Evolutionary conservation across 2,797 vertebrate genomes (phyloP), one percentile per base, ranked within the genome.

Genomic region (Spheniscus humboldti): DNA sequence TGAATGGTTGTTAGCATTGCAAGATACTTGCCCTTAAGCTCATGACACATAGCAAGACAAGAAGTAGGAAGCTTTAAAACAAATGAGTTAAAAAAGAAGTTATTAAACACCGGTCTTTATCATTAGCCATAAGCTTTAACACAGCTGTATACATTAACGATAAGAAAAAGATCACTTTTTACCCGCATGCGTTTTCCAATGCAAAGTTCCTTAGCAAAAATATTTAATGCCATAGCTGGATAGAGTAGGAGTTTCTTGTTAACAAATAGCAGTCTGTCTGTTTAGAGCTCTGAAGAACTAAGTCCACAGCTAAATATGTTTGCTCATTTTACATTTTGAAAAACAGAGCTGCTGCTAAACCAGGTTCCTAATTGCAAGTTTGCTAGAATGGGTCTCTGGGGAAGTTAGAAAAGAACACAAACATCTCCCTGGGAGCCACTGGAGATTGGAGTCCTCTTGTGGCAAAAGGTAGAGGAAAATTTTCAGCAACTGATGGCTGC

Each of bases 261-360:
- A 78, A 77, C 18, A 71, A 80, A 60, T 5, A 35, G 53, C 9
- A n/a, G 33, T 59, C 41, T 45, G 16, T 73, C 63, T 90, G 68
- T 63, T 89, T 68, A 53, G 76, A 86, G 56, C 71, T 45, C 53
- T 8, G 5, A 30, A 86, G 85, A 63, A 43, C 14, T 6, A 25
- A 68, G 33, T 59, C 39, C 33, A 62, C 37, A 53, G 27, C 17
- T 39, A 62, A 91, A 47, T 12, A 16, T 45, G 33, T 66, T 78
- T 53, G 27, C 63, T 90, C 57, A 31, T 92, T 96, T 95, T 59
- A 67, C 39, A 88, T 35, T 79, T 91, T 62, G 55, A 92, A 88
- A 96, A 92, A 95, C 81, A 95, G 64, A 80, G 63, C 78, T 88
- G 75, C 74, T 86, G 71, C 92, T 95, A 91, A 74, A 88, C 50